Conservation (phyloP, 2,113 vertebrate genomes). For the Elachura formosa region DNA sequence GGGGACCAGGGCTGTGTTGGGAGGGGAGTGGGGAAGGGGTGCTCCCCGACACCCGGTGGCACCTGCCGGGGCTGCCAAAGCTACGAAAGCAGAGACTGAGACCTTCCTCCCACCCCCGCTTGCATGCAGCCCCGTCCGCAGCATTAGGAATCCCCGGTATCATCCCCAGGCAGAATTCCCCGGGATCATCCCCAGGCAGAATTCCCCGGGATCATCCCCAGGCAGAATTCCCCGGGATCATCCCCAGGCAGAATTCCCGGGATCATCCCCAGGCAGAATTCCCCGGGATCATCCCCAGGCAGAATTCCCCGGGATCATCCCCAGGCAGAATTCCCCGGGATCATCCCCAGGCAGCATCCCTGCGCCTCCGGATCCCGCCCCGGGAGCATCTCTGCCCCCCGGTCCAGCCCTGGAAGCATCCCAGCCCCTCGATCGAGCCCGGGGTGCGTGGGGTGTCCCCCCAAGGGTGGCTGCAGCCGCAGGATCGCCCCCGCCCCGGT, state of each 20-base stretch:
- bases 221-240: too few species aligned
- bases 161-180: not conserved
- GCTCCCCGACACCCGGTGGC: not conserved
- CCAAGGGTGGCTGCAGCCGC: not conserved
- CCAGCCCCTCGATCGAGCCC: not conserved
- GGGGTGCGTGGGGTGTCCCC: not conserved
- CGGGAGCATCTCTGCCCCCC: too few species aligned
- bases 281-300: not conserved
- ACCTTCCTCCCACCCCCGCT: not conserved
- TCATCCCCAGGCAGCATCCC: not conserved
- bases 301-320: not conserved
- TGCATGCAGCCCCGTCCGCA: accelerated
- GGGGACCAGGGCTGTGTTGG: not conserved
- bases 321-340: not conserved
- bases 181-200: not conserved
- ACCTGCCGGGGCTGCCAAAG: not conserved
- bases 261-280: too few species aligned
- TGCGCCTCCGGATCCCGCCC: not conserved
- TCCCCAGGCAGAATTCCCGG: too few species aligned
- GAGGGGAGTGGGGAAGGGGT: not conserved
- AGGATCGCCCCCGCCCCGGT: accelerated
- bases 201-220: not conserved
- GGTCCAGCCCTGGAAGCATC: not conserved
- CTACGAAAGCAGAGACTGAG: not conserved
- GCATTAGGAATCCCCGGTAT: not conserved